A percentile compares a stretch with the other conserved stretches of the same genome.
Conservation (phyloP, 1,140 invertebrate species). For the Brachionus manjavacas region DNA sequence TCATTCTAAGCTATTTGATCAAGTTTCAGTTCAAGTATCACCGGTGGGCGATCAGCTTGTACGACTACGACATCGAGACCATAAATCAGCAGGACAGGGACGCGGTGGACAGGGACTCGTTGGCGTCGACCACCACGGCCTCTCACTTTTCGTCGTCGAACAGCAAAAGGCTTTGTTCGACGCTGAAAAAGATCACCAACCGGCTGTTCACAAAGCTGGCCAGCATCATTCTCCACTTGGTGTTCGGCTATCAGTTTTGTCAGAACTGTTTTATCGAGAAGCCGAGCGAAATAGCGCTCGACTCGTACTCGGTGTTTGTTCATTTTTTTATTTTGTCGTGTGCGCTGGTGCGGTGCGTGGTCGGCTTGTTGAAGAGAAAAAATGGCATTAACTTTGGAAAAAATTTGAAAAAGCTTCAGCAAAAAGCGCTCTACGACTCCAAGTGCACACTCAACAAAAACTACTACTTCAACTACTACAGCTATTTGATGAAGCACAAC, state of each 20-base stretch:
- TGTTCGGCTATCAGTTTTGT: slow-evolving; percentile 32
- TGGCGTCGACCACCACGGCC: slow-evolving; percentile 7
- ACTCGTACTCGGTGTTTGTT: neutral
- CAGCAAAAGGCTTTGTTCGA: neutral
- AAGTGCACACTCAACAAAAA: slow-evolving; percentile 1
- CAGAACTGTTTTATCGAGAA: slow-evolving; percentile 36
- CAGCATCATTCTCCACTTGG: slow-evolving; percentile 1
- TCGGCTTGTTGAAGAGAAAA: neutral
- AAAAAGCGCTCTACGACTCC: neutral
- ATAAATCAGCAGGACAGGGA: slow-evolving; percentile 5
- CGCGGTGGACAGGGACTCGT: neutral
- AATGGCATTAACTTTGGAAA: neutral
- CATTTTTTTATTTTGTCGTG: slow-evolving; percentile 5
- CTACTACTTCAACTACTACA: slow-evolving; percentile 29
- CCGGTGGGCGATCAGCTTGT: neutral
- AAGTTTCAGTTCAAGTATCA: slow-evolving; percentile 41
- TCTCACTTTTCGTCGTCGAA: slow-evolving; percentile 23
- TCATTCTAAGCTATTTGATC: slow-evolving; percentile 39
- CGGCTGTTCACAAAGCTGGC: slow-evolving; percentile 25
- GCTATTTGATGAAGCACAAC: neutral
- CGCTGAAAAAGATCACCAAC: neutral
- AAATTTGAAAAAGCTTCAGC: slow-evolving; percentile 23
- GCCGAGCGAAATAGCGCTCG: neutral
- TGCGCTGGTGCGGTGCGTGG: neutral
- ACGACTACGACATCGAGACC: slow-evolving; percentile 11